Evolutionary conservation across 2,113 vertebrate species (phyloP), one percentile per base, ranked within the genome.

Genomic region (Sakesphorus luctuosus): DNA sequence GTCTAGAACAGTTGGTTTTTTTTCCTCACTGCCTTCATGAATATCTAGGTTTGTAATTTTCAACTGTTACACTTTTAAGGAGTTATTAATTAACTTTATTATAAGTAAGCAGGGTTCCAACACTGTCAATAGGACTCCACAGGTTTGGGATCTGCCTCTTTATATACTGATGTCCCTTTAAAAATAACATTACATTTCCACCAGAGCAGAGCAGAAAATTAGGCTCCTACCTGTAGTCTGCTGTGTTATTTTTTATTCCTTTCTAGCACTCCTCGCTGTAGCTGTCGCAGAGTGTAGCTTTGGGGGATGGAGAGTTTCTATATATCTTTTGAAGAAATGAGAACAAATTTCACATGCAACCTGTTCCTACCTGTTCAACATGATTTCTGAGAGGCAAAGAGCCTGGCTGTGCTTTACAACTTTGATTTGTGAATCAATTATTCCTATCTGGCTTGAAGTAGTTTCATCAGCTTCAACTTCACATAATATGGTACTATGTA

Each of bases 341-440:
- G 75, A 61, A 87, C 17, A 43, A n/a, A 77, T 92, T 90, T 90
- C 72, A 75, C 59, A 52, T 88, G 67, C 68, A 90, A 63, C 72
- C 56, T 84, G 69, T 61, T 89, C 8, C 43, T 81, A 43, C 66
- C 66, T 92, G 79, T 86, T 80, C 94, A 85, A 19, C 38, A 9
- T 44, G 79, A 63, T 86, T 89, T 94, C 80, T 77, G 86, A 89
- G 83, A 77, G 63, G 83, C 59, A 94, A 26, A 90, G 74, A 92
- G 31, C 50, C 72, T 63, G 49, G 3, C 74, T 72, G 5, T 75
- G 74, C 78, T 91, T 75, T 68, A 46, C 71, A 87, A 9, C 31
- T 86, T 87, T 74, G 72, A 74, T 88, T 96, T 86, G 44, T 59
- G 65, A 95, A 92, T 88, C 84, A 86, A n/a, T 91, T 96, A 66